A percentile compares a stretch with the other conserved stretches of the same genome.
phyloP scores from a whole-genome alignment of 1,140 invertebrate species.

The Steinernema khuongi region DNA sequence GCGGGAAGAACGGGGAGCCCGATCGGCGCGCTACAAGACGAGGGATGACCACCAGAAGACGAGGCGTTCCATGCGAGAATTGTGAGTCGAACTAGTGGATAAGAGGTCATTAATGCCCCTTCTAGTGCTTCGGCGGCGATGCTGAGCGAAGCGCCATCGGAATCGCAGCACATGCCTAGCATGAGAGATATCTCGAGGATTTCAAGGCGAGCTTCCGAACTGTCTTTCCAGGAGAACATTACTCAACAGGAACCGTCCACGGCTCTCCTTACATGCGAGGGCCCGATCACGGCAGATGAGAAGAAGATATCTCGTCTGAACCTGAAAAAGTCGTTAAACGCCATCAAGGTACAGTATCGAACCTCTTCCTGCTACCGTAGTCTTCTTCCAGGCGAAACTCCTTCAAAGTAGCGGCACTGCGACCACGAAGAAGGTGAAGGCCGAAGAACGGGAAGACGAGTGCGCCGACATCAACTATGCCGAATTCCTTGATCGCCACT shows the following conservation, averaged over 20 bases:
- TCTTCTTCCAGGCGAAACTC: background rate
- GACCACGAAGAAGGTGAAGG: background rate
- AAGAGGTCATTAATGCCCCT: background rate
- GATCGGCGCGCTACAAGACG: background rate
- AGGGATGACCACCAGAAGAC: background rate
- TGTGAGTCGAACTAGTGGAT: background rate
- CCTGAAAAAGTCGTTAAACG: background rate
- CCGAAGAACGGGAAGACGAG: background rate
- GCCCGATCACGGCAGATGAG: no score
- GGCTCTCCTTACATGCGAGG: no score
- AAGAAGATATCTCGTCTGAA: background rate
- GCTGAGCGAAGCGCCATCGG: background rate
- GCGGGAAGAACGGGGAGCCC: background rate
- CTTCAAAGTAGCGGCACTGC: background rate
- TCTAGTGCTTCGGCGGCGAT: background rate
- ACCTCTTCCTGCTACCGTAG: background rate
- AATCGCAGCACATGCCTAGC: no score
- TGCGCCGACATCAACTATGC: conserved; percentile 32
- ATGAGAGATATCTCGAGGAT: no score
- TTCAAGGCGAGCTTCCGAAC: no score
- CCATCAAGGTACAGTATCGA: background rate
- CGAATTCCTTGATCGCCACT: conserved; percentile 39
- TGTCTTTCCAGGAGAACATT: no score
- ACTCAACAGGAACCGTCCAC: no score
- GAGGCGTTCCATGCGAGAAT: background rate